These are phyloP conservation scores for Zoanthus gigantus DNA, from an alignment of 92 coral and sea anemone species.

Conservation along the genomic window DNA sequence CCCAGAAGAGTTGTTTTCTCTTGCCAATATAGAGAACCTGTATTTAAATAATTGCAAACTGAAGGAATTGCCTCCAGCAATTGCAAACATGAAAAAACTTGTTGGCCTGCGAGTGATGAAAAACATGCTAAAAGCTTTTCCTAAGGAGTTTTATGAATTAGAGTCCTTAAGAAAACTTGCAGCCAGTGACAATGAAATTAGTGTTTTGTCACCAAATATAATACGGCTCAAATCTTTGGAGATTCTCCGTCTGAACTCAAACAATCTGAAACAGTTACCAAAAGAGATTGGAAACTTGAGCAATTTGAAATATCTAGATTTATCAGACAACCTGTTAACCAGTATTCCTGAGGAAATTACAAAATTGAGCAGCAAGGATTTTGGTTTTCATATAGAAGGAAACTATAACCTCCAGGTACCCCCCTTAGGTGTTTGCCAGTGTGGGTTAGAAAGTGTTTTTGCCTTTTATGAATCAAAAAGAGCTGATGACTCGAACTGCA, in stretches of 20 bases:
- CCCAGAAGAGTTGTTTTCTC: slow-evolving; percentile 70
- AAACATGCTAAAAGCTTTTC: slow-evolving; percentile 70
- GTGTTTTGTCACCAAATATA: slow-evolving; percentile 69
- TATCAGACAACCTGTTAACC: slow-evolving; percentile 83
- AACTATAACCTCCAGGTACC: slow-evolving; percentile 83
- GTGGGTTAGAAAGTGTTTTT: slow-evolving; percentile 79
- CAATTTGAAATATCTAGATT: slow-evolving; percentile 64
- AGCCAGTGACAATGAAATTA: slow-evolving; percentile 68
- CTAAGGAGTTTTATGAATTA: slow-evolving; percentile 77
- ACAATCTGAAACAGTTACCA: slow-evolving; percentile 77
- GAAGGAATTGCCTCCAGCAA: slow-evolving; percentile 66
- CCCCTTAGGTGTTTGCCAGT: slow-evolving; percentile 82
- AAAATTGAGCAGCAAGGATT: slow-evolving; percentile 57
- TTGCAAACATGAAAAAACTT: slow-evolving; percentile 71
- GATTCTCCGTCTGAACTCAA: slow-evolving; percentile 74
- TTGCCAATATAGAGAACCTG: slow-evolving; percentile 69
- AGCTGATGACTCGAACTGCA: slow-evolving; percentile 46
- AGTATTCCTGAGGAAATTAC: slow-evolving; percentile 81
- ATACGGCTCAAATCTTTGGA: slow-evolving; percentile 64
- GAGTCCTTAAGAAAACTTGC: slow-evolving; percentile 67
- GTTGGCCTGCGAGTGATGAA: slow-evolving; percentile 73
- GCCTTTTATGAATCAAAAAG: slow-evolving; percentile 75
- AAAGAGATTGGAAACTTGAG: slow-evolving; percentile 74
- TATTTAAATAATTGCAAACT: slow-evolving; percentile 78
- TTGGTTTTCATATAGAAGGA: slow-evolving; percentile 66